Conservation (phyloP, 2,113 vertebrate species). For the Lophochroa leadbeateri region DNA sequence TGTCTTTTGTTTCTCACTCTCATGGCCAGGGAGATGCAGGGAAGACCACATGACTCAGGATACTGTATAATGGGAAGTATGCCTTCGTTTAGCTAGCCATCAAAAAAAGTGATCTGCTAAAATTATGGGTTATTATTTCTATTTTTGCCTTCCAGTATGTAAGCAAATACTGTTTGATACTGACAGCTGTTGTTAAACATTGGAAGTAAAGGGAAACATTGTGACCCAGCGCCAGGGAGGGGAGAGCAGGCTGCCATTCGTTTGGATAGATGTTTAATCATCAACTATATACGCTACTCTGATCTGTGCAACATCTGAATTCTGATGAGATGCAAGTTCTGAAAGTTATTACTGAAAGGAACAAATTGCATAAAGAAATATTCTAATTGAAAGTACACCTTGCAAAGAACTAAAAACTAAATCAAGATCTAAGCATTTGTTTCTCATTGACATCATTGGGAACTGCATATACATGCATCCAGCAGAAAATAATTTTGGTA, state of each 20-base stretch:
- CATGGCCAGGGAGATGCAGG: background rate
- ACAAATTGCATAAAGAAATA: background rate
- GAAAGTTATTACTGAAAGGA: background rate
- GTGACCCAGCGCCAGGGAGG: background rate
- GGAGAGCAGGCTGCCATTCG: background rate
- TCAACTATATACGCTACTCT: background rate
- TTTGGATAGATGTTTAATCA: slow-evolving; percentile 9
- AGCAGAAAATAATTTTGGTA: background rate
- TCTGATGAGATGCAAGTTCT: background rate
- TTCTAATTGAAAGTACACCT: background rate
- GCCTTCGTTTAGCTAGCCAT: background rate
- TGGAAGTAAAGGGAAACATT: background rate
- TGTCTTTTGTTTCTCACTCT: background rate
- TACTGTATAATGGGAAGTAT: background rate
- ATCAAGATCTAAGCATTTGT: background rate
- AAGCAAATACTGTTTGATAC: background rate
- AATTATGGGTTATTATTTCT: background rate
- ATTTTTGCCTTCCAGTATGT: background rate
- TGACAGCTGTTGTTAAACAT: background rate
- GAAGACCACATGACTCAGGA: background rate
- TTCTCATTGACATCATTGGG: background rate
- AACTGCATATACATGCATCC: background rate
- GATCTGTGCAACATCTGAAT: background rate
- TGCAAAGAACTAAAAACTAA: background rate
- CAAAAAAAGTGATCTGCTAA: background rate